phyloP scores from a whole-genome alignment of 35 echinoderm and acorn worm species.

The Apostichopus japonicus region DNA sequence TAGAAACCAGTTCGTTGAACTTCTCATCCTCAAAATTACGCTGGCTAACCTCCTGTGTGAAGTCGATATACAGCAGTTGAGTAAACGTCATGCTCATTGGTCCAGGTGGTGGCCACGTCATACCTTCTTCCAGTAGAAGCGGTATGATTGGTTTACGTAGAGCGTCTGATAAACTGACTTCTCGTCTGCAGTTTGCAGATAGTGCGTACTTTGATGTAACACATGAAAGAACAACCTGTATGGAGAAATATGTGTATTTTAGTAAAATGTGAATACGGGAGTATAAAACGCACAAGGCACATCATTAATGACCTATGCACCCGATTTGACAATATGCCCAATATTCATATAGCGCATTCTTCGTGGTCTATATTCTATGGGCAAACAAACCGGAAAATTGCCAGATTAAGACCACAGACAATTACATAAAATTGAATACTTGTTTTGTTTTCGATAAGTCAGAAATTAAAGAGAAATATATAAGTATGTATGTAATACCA shows the following conservation, averaged over 20 bases:
- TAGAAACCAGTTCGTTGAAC: conserved; percentile 82
- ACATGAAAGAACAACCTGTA: conserved; percentile 86
- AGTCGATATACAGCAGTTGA: conserved; percentile 96
- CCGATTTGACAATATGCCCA: too few relatives aligned
- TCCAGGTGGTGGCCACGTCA: conserved; percentile 92
- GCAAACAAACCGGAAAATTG: too few relatives aligned
- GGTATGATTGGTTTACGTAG: conserved; percentile 91
- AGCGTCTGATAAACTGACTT: conserved; percentile 91
- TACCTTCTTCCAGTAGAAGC: conserved; percentile 68
- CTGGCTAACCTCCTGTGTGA: conserved; percentile 69
- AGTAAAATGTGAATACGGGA: too few relatives aligned
- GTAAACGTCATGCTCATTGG: conserved; percentile 98
- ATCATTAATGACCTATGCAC: too few relatives aligned
- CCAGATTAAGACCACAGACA: too few relatives aligned
- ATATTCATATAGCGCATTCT: too few relatives aligned
- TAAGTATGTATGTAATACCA: too few relatives aligned
- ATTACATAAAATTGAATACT: too few relatives aligned
- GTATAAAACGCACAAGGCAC: too few relatives aligned
- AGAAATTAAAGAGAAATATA: too few relatives aligned
- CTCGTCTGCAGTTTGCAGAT: conserved; percentile 95
- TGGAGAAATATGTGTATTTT: neutral
- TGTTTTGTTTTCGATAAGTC: too few relatives aligned
- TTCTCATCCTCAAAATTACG: conserved; percentile 74
- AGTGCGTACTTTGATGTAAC: conserved; percentile 87
- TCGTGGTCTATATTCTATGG: too few relatives aligned